Base-by-base conservation (phyloP, 2,797 vertebrate genomes). In the Halcyon badia region DNA sequence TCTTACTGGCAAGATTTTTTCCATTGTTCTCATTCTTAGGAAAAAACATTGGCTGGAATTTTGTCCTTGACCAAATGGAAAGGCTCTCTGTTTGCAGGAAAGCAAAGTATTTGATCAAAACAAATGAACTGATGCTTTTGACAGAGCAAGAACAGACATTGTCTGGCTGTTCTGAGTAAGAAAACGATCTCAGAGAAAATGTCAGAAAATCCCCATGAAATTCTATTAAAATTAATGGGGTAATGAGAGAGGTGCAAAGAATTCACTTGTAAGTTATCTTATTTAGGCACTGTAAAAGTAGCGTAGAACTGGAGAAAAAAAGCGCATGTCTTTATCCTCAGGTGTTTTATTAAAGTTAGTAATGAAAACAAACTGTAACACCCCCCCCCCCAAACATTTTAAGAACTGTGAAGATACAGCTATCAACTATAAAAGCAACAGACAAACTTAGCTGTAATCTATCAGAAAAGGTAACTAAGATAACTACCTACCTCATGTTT, bases 1-100 rank as follows among this genome's bases (percentile, higher is more conserved):
- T 62, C 33, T 80, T 89, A 77, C 7, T 95, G 89, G 77, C 88
- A 97, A 77, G 83, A 62, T 61, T 94, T 94, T 95, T 93, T 61
- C 76, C 65, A 94, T 95, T 97, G 94, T 94, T 94, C 58, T 8
- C 11, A 13, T 84, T 78, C 69, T 68, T 90, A 30, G 69, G 94
- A 96, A 68, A 96, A 84, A 87, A 25, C 2, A 4, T 83, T 95
- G 71, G 61, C 75, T 85, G 65, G 42, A 86, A 71, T 94, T 84
- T 91, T 86, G 78, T 91, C 86, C 93, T 94, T 95, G 89, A 85
- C 51, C 33, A 57, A 87, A 51, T 87, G 54, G 61, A 92, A 94
- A 94, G 65, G 31, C 79, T 85, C 57, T 65, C 82, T 91, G 69
- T 66, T 90, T 78, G 28, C 79, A 66, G 87, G 37, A 84, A 81